Evolutionary conservation across 2,888 invertebrate species (phyloP), one percentile per base, ranked within the genome.

Genomic region (Busseola fusca): DNA sequence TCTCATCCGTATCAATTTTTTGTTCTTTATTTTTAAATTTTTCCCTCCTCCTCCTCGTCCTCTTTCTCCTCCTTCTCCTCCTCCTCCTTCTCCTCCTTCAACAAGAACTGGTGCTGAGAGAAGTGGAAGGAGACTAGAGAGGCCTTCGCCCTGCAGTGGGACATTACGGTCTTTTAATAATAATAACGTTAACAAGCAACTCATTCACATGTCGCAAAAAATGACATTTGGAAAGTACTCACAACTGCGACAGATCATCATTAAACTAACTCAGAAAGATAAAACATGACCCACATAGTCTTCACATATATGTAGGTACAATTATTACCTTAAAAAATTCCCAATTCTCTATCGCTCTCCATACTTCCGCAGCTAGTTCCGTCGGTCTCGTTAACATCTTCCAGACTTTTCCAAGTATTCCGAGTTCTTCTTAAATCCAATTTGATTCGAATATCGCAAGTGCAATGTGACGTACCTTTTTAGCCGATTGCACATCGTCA

Each of bases 381-480:
- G 56, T 57, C n/a, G 14, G 1, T 27, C 56, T 78, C n/a, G 50
- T 78, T 74, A 74, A 42, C 34, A 37, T 40, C 14, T 45, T 42
- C 27, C 21, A 62, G 56, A 30, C 42, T n/a, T 63, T 58, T 54
- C 57, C 64, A 42, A 64, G 30, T 27, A 56, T 56, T 63, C 37
- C 25, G 5, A 64, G 45, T 64, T 18, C 30, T 67, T 72, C 64
- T 50, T 52, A 27, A 64, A 66, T 69, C 34, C 63, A 82, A 69
- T 82, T 78, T 72, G 57, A 58, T 67, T 59, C 64, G 72, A 79
- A 82, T 82, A 69, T 82, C 56, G 48, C 48, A 64, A 82, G 79
- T 72, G 69, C 78, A 77, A 30, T 71, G 78, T 71, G 56, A 82
- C 64, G 34, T 64, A 64, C 60, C 69, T 72, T 82, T 78, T 59